Conservation (phyloP, 2,797 vertebrate species). For the Catharus ustulatus region DNA sequence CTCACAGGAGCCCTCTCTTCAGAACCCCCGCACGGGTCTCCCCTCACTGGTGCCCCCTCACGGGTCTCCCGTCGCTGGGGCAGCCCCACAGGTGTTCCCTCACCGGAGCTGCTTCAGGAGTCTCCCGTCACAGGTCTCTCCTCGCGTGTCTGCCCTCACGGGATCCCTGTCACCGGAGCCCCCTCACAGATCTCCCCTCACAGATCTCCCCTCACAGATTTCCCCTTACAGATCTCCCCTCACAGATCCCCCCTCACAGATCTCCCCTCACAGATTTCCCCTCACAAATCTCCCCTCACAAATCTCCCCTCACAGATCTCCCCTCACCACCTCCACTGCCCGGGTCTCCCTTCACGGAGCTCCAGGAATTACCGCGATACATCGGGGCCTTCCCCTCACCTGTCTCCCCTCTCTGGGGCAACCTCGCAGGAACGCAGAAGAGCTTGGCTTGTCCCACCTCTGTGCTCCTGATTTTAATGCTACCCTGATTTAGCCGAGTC, state of each 20-base stretch:
- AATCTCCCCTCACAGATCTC: neutral
- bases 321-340: neutral
- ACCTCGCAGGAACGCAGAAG: accelerated
- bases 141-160: no score
- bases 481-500: accelerated
- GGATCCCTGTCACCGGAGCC: no score
- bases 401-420: neutral
- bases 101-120: no score
- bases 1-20: neutral
- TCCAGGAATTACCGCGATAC: neutral
- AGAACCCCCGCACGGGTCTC: neutral
- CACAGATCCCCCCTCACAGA: no score
- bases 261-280: no score
- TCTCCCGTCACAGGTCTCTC: no score
- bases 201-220: no score
- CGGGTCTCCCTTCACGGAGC: neutral
- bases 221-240: no score
- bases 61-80: neutral
- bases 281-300: neutral
- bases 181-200: no score
- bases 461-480: neutral
- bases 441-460: neutral
- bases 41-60: no score
- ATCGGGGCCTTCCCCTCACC: neutral
- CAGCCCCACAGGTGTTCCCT: neutral